Base-by-base conservation (phyloP, 2,797 vertebrate genomes). In the Phataginus tetradactyla region DNA sequence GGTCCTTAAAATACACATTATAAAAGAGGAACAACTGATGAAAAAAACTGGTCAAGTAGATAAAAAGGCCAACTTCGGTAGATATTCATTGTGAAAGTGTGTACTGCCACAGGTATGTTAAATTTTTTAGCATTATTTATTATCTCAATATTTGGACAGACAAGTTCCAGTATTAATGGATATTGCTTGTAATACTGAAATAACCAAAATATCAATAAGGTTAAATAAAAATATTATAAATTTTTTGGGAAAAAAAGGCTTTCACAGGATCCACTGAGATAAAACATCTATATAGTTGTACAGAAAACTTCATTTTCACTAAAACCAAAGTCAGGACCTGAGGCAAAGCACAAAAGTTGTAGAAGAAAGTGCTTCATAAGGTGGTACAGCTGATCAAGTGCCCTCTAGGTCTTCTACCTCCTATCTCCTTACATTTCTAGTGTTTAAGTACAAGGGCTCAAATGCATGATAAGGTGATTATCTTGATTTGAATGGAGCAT, bases 231-330 rank as follows among this genome's bases (percentile, higher is more conserved):
- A 45, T 45, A 45, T 45, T 45, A 2, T 12, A 45, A 45, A 45
- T 45, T 45, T 45, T 12, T 12, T 12, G 10, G 45, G 45, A 12
- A 45, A 45, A 75, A 63, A 88, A 74, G 79, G 15, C 42, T 61
- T 93, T 84, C 37, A 75, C 4, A 84, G 57, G 55, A 72, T n/a
- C n/a, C 86, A 45, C 20, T 49, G 18, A 92, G 55, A 83, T 55
- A 64, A 88, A 81, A 92, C 27, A 93, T 55, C 66, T 55, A 74
- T 18, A 72, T 18, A 72, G 34, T 14, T 77, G n/a, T 27, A 83
- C 20, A 91, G 74, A 91, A 90, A 96, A 68, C 53, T 85, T 91
- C 34, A 63, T 37, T 79, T 84, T 80, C 64, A 88, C 39, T 61
- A 79, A 78, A 93, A 91, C 34, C 45, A 59, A 91, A 87, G 66